These are phyloP conservation scores for Megaceryle torquata DNA, from an alignment of 2,113 vertebrate species.

Conservation along the genomic window DNA sequence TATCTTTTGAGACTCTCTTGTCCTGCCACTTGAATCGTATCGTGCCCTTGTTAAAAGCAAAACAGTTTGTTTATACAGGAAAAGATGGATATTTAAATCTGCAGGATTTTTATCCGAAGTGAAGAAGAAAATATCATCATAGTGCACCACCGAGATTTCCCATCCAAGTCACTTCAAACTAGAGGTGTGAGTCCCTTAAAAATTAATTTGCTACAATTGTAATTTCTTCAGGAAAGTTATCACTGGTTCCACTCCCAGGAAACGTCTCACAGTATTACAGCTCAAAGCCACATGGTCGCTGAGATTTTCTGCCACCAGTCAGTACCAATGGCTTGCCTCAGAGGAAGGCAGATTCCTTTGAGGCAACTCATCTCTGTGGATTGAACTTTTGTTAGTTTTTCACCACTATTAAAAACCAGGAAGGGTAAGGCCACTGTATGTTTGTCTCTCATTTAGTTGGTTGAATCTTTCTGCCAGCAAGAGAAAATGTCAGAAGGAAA, in stretches of 20 bases:
- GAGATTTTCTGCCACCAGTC: neutral
- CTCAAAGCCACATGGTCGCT: neutral
- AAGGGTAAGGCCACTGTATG: neutral
- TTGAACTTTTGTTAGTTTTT: neutral
- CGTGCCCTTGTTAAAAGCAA: neutral
- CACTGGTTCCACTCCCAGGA: neutral
- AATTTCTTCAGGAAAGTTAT: neutral
- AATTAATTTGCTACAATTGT: conserved; percentile 7
- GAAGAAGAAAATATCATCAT: neutral
- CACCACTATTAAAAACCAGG: neutral
- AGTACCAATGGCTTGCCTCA: neutral
- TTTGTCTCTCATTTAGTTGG: neutral
- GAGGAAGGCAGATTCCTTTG: neutral
- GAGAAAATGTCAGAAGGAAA: neutral
- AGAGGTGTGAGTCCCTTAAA: neutral
- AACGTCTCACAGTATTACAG: neutral
- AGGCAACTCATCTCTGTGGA: neutral
- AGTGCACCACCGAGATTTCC: neutral
- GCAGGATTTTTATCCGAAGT: neutral
- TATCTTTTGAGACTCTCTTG: conserved; percentile 27
- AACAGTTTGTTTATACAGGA: neutral
- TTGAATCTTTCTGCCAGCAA: neutral
- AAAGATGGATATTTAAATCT: conserved; percentile 17
- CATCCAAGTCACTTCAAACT: neutral
- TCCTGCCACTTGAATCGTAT: neutral